Conservation (phyloP, 2,797 vertebrate genomes). For the Mustela erminea region DNA sequence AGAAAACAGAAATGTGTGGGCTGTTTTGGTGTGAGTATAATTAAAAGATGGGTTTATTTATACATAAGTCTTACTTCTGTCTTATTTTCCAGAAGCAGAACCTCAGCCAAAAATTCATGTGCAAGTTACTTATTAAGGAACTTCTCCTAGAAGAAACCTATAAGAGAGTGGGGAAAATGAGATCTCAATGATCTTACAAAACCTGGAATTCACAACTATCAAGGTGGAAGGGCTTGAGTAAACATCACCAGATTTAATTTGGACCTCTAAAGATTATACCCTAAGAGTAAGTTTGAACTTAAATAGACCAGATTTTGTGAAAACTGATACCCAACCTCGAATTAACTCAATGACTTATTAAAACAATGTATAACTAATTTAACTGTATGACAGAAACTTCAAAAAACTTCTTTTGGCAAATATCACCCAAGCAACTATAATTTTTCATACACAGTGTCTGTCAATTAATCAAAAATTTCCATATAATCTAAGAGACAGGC, state of each 20-base stretch:
- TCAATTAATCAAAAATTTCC: background rate
- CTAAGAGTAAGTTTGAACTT: background rate
- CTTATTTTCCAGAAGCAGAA: constrained; percentile 3
- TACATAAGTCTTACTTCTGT: background rate
- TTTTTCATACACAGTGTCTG: background rate
- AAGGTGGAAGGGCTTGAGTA: background rate
- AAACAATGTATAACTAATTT: background rate
- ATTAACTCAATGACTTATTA: background rate
- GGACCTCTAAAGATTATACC: background rate
- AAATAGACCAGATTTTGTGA: background rate
- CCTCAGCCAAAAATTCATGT: background rate
- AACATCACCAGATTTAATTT: background rate
- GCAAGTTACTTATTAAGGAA: constrained; percentile 22
- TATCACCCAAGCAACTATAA: background rate
- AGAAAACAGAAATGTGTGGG: background rate
- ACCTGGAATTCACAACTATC: background rate
- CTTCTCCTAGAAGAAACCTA: background rate
- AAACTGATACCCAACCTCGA: background rate
- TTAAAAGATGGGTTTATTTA: background rate
- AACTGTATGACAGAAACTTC: background rate
- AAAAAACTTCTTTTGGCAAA: background rate
- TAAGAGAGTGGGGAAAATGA: background rate
- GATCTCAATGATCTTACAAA: background rate
- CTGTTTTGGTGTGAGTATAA: background rate
- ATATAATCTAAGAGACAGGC: background rate